Conservation (phyloP, 2,113 vertebrate species). For the Myrmophylax atrothorax region DNA sequence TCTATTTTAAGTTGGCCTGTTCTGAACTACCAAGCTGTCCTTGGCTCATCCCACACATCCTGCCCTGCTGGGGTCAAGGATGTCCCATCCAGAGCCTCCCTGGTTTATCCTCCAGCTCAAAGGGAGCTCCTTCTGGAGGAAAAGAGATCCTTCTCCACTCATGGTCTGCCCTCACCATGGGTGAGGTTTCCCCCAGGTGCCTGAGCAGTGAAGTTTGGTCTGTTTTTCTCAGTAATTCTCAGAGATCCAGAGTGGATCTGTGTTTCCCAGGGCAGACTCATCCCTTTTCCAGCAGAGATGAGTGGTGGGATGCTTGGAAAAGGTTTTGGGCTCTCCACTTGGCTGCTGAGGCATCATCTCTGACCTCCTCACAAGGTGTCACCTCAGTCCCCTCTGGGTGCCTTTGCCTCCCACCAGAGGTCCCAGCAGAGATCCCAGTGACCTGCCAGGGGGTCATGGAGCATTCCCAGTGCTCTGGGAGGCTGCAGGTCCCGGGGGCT, state of each 20-base stretch:
- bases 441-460: neutral
- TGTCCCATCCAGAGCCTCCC: neutral
- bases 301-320: accelerated
- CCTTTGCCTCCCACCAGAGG: accelerated
- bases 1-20: neutral
- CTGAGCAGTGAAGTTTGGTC: neutral
- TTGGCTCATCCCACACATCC: neutral
- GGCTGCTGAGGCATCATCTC: neutral
- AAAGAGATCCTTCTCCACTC: neutral
- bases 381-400: neutral
- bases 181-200: neutral
- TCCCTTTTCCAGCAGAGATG: neutral
- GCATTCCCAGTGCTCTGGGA: neutral
- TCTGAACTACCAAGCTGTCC: neutral
- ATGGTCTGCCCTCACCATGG: accelerated
- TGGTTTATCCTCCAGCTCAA: neutral
- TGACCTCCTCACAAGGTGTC: neutral
- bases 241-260: neutral
- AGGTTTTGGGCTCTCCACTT: neutral
- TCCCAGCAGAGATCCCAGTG: neutral
- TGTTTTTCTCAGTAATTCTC: neutral
- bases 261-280: neutral
- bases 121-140: neutral
- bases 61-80: neutral
- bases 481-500: neutral